Evolutionary conservation across 2,888 invertebrate genomes (phyloP).

Genomic region (Baccha elongata): DNA sequence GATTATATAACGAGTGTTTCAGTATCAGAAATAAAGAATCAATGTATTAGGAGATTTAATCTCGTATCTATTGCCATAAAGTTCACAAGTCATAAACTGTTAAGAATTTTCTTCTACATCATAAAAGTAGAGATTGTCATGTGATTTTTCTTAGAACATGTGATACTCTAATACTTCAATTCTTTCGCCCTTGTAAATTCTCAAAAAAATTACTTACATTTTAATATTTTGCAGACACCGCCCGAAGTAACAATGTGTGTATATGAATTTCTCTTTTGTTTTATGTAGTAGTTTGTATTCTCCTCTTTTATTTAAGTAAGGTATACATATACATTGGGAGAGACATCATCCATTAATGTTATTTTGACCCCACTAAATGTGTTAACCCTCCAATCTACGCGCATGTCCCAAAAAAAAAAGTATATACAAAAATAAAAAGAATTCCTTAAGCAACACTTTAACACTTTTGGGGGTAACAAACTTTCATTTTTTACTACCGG

Average conservation of each 20-base stretch:
- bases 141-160: too few species aligned
- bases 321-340: too few species aligned
- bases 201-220: slow-evolving; percentile 1
- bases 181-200: slow-evolving; percentile 15
- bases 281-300: background rate
- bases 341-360: slow-evolving; percentile 20
- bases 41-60: too few species aligned
- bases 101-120: too few species aligned
- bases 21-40: too few species aligned
- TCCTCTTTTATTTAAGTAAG: background rate
- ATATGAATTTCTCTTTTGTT: slow-evolving; percentile 10
- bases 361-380: slow-evolving; percentile 38
- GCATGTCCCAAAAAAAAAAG: slow-evolving; percentile 41
- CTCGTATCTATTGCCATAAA: too few species aligned
- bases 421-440: slow-evolving; percentile 9
- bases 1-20: too few species aligned
- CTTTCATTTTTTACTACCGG: slow-evolving; percentile 42
- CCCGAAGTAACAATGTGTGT: slow-evolving; percentile 43
- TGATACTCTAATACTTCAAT: slow-evolving; percentile 8
- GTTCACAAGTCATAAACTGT: too few species aligned
- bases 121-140: too few species aligned
- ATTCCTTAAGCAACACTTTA: slow-evolving; percentile 40
- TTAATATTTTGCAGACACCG: slow-evolving; percentile 46
- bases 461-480: slow-evolving; percentile 55
- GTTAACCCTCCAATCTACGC: slow-evolving; percentile 34